Base-by-base conservation (phyloP, 2,888 invertebrate genomes). In the Pherbina coryleti region DNA sequence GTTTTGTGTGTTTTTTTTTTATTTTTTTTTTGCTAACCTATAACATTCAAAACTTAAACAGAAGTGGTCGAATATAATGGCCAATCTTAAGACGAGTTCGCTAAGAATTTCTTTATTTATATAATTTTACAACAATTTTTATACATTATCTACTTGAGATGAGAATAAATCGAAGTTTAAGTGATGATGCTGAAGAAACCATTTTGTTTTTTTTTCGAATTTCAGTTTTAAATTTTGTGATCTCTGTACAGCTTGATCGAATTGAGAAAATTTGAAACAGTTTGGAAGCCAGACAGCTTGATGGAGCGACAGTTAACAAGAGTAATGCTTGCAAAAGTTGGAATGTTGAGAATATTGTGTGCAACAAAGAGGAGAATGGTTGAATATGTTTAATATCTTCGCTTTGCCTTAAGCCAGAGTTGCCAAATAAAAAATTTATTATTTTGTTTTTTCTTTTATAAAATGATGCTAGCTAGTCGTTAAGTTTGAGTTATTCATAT, bases 61-160 rank as follows among this genome's bases (percentile, higher is more conserved):
- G 14, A 44, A 44, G 2, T 44, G 11, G 44, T 44, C 44, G 44
- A 44, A 44, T 44, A 44, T 44, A 44, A 44, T 44, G 11, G 44
- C 11, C 44, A 44, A 44, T 44, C 44, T 44, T 44, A 11, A 44
- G 44, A 44, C 44, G 14, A 44, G 11, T 44, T 44, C 14, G 11
- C 44, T 44, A 44, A 55, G 19, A n/a, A 22, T 55, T 55, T n/a
- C 55, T 19, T 55, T 55, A 22, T 8, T 8, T 49, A 37, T n/a
- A 8, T 19, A 17, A n/a, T 22, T 69, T 49, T 49, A 34, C 19
- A 19, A 49, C 31, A 53, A n/a, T 55, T 55, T 55, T 19, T 71
- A 31, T 7, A n/a, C n/a, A n/a, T n/a, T n/a, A 17, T 28, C n/a
- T 72, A 72, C 44, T 9, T 17, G 60, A 72, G 72, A 72, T 73